A percentile compares a stretch with the other conserved stretches of the same genome.
These are phyloP conservation scores for Ophioninae sp. DNA, from an alignment of 2,888 invertebrate species.

Conservation along the genomic window DNA sequence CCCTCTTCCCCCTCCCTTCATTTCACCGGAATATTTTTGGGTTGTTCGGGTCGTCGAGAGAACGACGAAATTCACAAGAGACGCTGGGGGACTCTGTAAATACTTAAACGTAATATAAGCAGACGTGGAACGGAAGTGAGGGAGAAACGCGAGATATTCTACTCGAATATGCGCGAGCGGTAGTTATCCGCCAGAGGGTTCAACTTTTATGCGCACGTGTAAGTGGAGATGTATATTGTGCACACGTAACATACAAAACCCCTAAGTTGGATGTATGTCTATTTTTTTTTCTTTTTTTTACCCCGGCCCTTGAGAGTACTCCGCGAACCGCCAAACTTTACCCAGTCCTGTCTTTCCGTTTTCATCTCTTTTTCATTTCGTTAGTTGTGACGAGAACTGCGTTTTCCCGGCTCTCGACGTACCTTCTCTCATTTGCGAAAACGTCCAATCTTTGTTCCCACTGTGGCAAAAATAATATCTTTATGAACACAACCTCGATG, in stretches of 20 bases:
- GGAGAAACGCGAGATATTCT: constrained; percentile 35
- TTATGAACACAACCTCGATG: no score
- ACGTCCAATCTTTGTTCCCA: not conserved
- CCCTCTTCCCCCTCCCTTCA: constrained; percentile 1
- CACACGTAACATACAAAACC: not conserved
- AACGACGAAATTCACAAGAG: constrained; percentile 27
- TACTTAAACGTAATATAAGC: constrained; percentile 60
- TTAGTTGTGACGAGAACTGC: constrained; percentile 27
- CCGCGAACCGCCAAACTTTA: constrained; percentile 25
- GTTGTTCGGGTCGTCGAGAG: constrained; percentile 12
- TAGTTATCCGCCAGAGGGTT: constrained; percentile 45
- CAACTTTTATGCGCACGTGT: constrained; percentile 15
- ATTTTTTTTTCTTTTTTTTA: constrained; percentile 14
- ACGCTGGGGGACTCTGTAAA: constrained; percentile 55
- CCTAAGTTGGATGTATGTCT: not conserved
- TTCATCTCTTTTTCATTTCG: constrained; percentile 47
- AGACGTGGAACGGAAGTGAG: constrained; percentile 53
- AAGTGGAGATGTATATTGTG: not conserved
- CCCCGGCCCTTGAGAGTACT: constrained; percentile 35
- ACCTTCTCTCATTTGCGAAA: constrained; percentile 41
- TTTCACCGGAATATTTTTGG: constrained; percentile 5
- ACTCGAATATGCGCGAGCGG: constrained; percentile 59
- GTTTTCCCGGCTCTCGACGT: not conserved
- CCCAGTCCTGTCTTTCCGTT: constrained; percentile 54
- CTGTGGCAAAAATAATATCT: not conserved